phyloP scores from a whole-genome alignment of 35 echinoderm and acorn worm genomes.

The Eucidaris tribuloides region DNA sequence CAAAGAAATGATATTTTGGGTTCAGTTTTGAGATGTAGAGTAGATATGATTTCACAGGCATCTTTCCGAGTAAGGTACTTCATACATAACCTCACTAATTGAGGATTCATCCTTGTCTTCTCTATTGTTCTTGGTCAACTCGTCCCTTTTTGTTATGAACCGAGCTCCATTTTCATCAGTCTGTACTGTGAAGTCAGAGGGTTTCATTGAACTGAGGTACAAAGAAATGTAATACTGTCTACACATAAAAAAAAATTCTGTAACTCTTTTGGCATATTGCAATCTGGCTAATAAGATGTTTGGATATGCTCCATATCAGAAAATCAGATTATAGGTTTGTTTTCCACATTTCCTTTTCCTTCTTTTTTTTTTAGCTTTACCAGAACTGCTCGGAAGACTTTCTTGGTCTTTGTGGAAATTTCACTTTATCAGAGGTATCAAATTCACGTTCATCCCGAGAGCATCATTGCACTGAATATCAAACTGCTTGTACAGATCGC shows the following conservation, averaged over 20 bases:
- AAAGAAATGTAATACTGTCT: too few species aligned
- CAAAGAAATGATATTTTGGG: too few species aligned
- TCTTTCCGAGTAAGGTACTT: too few species aligned
- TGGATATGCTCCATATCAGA: not conserved
- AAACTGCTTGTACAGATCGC: not conserved
- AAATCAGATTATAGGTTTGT: not conserved
- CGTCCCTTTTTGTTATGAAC: not conserved
- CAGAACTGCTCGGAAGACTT: not conserved
- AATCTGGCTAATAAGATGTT: too few species aligned
- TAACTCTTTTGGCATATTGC: not conserved
- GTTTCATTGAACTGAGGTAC: not conserved
- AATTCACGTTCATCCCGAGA: not conserved
- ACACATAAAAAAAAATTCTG: not conserved
- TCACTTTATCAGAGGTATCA: not conserved
- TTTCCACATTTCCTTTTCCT: not conserved
- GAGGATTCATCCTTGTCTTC: too few species aligned
- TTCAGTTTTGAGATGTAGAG: too few species aligned
- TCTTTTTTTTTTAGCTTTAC: not conserved
- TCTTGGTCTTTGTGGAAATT: not conserved
- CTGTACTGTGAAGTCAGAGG: not conserved
- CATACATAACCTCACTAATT: too few species aligned
- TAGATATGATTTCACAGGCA: too few species aligned
- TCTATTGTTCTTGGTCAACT: not conserved
- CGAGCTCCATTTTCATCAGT: not conserved
- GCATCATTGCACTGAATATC: not conserved